A percentile compares a stretch with the other conserved stretches of the same genome.
phyloP scores from a whole-genome alignment of 2,113 vertebrate genomes.

The Petrocephalus zakoni region DNA sequence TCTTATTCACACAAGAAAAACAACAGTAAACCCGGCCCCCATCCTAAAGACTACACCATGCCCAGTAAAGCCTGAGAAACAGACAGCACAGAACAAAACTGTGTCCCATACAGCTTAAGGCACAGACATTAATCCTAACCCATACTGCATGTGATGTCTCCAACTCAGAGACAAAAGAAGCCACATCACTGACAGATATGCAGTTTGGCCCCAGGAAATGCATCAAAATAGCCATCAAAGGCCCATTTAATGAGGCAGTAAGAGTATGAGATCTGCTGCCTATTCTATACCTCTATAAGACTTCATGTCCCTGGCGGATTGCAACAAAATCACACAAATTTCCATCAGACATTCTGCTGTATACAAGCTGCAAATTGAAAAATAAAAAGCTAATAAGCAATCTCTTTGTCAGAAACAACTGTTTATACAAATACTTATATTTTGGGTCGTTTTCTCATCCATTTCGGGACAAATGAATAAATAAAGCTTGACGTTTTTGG shows the following conservation, averaged over 20 bases:
- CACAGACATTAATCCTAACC: not conserved
- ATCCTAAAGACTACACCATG: not conserved
- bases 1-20: not conserved
- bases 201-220: not conserved
- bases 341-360: not conserved
- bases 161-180: not conserved
- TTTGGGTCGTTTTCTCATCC: constrained; percentile 28
- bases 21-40: not conserved
- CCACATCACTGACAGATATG: not conserved
- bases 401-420: constrained; percentile 4
- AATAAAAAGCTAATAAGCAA: constrained; percentile 34
- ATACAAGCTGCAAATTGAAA: not conserved
- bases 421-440: constrained; percentile 36
- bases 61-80: not conserved
- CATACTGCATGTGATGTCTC: not conserved
- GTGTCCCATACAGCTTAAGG: not conserved
- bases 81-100: not conserved
- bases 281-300: not conserved
- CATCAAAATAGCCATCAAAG: not conserved
- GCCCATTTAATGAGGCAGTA: not conserved
- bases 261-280: not conserved
- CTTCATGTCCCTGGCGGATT: not conserved
- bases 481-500: constrained; percentile 49
- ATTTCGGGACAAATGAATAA: not conserved
- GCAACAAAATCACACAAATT: not conserved